Evolutionary conservation across 2,888 invertebrate genomes (phyloP).

Genomic region (Biston betularia): DNA sequence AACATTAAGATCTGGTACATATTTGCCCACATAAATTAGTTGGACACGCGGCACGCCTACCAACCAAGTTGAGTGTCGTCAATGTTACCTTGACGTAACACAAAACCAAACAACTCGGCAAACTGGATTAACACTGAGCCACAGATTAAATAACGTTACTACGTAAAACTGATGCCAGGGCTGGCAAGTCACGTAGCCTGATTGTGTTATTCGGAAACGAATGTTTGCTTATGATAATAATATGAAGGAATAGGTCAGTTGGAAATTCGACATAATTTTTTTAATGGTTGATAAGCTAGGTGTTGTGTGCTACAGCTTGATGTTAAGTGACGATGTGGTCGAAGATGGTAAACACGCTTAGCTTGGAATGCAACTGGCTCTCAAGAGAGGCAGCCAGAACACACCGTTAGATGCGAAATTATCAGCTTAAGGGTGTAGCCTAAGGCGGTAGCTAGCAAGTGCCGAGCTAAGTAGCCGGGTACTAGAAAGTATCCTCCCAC

Average conservation of each 20-base stretch:
- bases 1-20: constrained; percentile 11
- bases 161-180: constrained; percentile 4
- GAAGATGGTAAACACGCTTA: too few relatives aligned
- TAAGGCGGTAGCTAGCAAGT: too few relatives aligned
- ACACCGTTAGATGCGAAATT: too few relatives aligned
- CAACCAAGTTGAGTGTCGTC: constrained; percentile 1
- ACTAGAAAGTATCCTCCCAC: too few relatives aligned
- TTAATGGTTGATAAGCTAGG: not conserved
- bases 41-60: constrained; percentile 12
- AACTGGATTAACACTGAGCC: constrained; percentile 14
- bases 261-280: not conserved
- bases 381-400: too few relatives aligned
- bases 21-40: constrained; percentile 22
- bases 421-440: too few relatives aligned
- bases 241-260: not conserved
- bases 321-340: too few relatives aligned
- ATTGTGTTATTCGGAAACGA: constrained; percentile 2
- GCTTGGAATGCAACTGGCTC: too few relatives aligned
- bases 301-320: too few relatives aligned
- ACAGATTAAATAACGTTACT: too few relatives aligned
- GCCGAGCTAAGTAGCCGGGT: too few relatives aligned
- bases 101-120: constrained; percentile 16
- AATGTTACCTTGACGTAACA: constrained; percentile 18
- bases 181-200: constrained; percentile 4
- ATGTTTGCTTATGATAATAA: constrained; percentile 1